Evolutionary conservation across 2,888 invertebrate species (phyloP), one percentile per base, ranked within the genome.

Genomic region (Gerris lacustris): DNA sequence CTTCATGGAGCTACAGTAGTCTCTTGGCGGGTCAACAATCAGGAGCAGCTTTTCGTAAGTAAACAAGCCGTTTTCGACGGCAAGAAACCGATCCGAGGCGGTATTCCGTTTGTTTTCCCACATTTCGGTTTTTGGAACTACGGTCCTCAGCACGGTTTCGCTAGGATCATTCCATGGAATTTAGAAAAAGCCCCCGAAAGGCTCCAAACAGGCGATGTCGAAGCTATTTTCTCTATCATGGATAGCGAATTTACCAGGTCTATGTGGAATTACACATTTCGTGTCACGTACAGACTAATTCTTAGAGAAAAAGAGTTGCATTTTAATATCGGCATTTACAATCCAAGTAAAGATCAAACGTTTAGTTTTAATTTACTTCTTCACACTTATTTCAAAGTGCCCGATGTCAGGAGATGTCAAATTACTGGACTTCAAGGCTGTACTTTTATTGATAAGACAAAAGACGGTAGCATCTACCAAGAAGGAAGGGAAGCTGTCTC

Each of bases 71-170:
- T 95, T 71, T 96, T 96, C 83, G 96, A 96, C 83, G 95, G 95
- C 76, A 95, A 95, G 82, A 91, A 95, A 81, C 91, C 96, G 75
- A 96, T 96, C 80, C 86, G 96, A 80, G 96, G 96, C 78, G 96
- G 96, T 78, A 94, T 96, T 81, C 96, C 96, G 74, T 91, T 96
- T 82, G 93, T 96, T 75, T 96, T 96, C 83, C 96, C 96, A 77
- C 94, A 95, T 84, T 96, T 96, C 82, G 96, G 96, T 71, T 88
- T 92, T 76, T 96, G 96, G 96, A 88, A 90, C 74, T 91, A 90
- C 82, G 96, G 96, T 6, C 96, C 96, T 6, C 94, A 95, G 79
- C 96, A 96, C 83, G 96, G 97, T 71, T 97, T 97, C 85, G 96
- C 95, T 70, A 86, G 96, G 79, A 91, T 95, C 79, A 88, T 91